A percentile compares a stretch with the other conserved stretches of the same genome.
Conservation (phyloP, 2,888 invertebrate species). For the Trissoscelio sp. region DNA sequence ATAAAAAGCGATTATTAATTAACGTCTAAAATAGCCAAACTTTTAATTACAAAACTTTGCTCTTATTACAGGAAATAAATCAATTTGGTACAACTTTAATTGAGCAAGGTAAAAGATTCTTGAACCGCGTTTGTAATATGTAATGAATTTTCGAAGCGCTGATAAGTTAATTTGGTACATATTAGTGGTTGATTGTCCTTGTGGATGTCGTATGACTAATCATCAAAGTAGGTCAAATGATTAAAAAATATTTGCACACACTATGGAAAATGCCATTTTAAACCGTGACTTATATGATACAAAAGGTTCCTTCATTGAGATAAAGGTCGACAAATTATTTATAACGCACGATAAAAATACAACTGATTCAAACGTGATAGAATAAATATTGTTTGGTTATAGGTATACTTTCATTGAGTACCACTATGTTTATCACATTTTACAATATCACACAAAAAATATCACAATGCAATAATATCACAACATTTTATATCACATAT, state of each 20-base stretch:
- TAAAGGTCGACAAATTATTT: constrained; percentile 64
- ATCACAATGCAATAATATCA: too few relatives aligned
- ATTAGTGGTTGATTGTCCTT: constrained; percentile 43
- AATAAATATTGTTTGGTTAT: constrained; percentile 1
- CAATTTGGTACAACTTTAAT: too few relatives aligned
- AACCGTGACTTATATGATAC: constrained; percentile 44
- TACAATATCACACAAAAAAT: too few relatives aligned
- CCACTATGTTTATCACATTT: too few relatives aligned
- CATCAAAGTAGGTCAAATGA: constrained; percentile 51
- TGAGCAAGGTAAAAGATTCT: too few relatives aligned
- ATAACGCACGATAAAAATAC: constrained; percentile 40
- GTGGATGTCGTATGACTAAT: constrained; percentile 53
- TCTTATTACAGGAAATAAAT: too few relatives aligned
- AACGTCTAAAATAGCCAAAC: too few relatives aligned
- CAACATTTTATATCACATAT: too few relatives aligned
- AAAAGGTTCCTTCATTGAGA: constrained; percentile 57
- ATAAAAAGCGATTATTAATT: too few relatives aligned
- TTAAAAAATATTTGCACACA: constrained; percentile 58
- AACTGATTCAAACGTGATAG: constrained; percentile 2
- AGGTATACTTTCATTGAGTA: too few relatives aligned
- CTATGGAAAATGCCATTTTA: constrained; percentile 55
- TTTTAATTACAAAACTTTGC: too few relatives aligned
- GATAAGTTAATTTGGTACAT: constrained; percentile 35
- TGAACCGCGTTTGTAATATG: too few relatives aligned
- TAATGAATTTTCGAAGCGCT: constrained; percentile 3